Conservation (phyloP, 1,140 invertebrate species). For the Ptiloglossa arizonensis region DNA sequence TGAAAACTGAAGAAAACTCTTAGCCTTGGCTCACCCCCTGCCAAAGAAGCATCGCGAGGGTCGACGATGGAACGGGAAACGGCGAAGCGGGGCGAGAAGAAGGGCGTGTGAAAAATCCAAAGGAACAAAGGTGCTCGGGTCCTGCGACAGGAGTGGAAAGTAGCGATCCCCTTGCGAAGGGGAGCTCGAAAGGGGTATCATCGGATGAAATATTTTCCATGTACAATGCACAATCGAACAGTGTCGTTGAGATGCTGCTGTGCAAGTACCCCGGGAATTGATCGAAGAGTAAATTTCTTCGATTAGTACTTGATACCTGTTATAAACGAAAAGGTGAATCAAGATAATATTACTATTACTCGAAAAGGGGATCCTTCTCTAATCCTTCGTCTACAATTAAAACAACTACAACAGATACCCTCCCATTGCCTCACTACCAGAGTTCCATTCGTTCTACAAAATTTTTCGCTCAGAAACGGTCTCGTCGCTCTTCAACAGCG, state of each 20-base stretch:
- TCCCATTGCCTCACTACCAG: no score
- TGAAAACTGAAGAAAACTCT: constrained; percentile 70
- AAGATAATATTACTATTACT: no score
- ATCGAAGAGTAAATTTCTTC: not conserved
- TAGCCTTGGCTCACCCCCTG: constrained; percentile 35
- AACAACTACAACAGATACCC: no score
- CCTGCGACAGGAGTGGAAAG: constrained; percentile 46
- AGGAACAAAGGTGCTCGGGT: constrained; percentile 67
- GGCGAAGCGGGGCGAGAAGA: constrained; percentile 19
- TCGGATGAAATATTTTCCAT: constrained; percentile 56
- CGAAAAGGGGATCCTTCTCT: no score
- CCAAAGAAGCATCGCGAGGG: constrained; percentile 49
- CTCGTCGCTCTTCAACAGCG: no score
- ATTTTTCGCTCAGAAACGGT: no score
- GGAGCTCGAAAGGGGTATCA: constrained; percentile 39
- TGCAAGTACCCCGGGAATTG: not conserved
- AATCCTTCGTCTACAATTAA: no score
- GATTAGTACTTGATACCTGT: no score
- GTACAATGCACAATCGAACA: constrained; percentile 1
- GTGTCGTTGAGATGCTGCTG: not conserved
- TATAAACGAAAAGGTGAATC: no score
- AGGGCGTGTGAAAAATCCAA: constrained; percentile 72
- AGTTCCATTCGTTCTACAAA: no score
- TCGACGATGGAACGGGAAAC: constrained; percentile 34
- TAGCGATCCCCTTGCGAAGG: constrained; percentile 56